Evolutionary conservation across 1,140 invertebrate species (phyloP).

Genomic region (Drosophila rufa): DNA sequence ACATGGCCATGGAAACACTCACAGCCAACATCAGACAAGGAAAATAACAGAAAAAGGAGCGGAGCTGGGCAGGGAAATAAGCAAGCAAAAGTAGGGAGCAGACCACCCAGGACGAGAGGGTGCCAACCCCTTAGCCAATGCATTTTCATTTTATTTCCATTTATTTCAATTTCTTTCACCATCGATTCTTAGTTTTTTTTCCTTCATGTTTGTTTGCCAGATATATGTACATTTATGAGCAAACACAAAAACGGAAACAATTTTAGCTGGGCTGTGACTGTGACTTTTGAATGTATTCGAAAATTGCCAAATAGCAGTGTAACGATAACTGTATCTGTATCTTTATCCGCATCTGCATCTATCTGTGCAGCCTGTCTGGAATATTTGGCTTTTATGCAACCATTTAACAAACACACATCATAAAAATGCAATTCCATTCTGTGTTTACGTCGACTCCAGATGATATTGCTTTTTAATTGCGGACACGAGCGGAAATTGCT

Average conservation of each 20-base stretch:
- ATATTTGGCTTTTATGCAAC: constrained; percentile 78
- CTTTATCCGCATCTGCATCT: constrained; percentile 5
- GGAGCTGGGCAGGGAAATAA: constrained; percentile 16
- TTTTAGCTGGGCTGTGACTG: constrained; percentile 60
- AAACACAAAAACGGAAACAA: constrained; percentile 27
- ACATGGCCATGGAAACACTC: constrained; percentile 49
- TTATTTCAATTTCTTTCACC: constrained; percentile 45
- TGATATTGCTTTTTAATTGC: constrained; percentile 84
- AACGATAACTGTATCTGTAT: constrained; percentile 26
- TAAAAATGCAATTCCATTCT: constrained; percentile 80
- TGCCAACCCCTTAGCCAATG: constrained; percentile 26
- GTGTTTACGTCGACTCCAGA: constrained; percentile 70
- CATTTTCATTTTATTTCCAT: constrained; percentile 60
- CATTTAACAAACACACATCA: constrained; percentile 83
- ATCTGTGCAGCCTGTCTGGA: constrained; percentile 18
- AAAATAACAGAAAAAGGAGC: constrained; percentile 7
- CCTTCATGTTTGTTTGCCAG: constrained; percentile 3
- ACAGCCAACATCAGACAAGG: constrained; percentile 9
- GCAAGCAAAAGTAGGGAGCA: constrained; percentile 3
- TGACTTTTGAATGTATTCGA: constrained; percentile 52
- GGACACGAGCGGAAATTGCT: constrained; percentile 82
- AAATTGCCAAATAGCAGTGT: constrained; percentile 27
- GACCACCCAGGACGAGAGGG: constrained; percentile 43
- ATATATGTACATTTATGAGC: constrained; percentile 37
- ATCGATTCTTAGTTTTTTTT: constrained; percentile 9